These are phyloP conservation scores for Drosophila hydei DNA, from an alignment of 1,140 invertebrate genomes.

Conservation along the genomic window DNA sequence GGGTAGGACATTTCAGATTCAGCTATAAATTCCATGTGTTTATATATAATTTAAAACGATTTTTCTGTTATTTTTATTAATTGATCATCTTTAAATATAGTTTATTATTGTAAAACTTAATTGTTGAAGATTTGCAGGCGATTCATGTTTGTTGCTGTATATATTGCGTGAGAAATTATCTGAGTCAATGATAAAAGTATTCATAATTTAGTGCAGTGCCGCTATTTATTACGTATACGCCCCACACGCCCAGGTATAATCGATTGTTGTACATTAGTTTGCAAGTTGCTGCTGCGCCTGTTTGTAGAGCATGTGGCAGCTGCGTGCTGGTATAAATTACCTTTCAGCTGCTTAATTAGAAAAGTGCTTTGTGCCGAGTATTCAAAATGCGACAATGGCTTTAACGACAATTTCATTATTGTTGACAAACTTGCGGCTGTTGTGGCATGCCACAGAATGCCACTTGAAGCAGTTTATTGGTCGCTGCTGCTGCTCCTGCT, in stretches of 20 bases:
- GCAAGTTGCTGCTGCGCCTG: slow-evolving; percentile 7
- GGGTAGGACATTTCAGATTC: too few species aligned
- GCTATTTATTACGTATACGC: slow-evolving; percentile 17
- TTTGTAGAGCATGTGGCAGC: neutral
- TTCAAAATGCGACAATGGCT: slow-evolving; percentile 48
- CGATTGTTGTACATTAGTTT: slow-evolving; percentile 16
- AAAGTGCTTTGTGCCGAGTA: slow-evolving; percentile 57
- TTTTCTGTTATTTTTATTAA: too few species aligned
- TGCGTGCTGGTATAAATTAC: slow-evolving; percentile 26
- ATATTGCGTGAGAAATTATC: too few species aligned
- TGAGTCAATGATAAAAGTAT: too few species aligned
- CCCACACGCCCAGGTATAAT: neutral
- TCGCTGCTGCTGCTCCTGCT: slow-evolving; percentile 15
- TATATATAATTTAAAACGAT: too few species aligned
- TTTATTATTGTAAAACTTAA: too few species aligned
- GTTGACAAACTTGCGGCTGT: slow-evolving; percentile 75
- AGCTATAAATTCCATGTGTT: too few species aligned
- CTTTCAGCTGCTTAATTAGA: slow-evolving; percentile 78
- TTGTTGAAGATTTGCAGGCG: too few species aligned
- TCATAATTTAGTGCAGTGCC: neutral
- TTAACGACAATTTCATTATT: slow-evolving; percentile 67
- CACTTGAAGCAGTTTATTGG: slow-evolving; percentile 43
- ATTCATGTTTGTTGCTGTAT: too few species aligned
- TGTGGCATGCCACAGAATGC: slow-evolving; percentile 68
- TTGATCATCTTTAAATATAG: too few species aligned